Conservation (phyloP, 2,113 vertebrate species). For the Odontophorus gujanensis region DNA sequence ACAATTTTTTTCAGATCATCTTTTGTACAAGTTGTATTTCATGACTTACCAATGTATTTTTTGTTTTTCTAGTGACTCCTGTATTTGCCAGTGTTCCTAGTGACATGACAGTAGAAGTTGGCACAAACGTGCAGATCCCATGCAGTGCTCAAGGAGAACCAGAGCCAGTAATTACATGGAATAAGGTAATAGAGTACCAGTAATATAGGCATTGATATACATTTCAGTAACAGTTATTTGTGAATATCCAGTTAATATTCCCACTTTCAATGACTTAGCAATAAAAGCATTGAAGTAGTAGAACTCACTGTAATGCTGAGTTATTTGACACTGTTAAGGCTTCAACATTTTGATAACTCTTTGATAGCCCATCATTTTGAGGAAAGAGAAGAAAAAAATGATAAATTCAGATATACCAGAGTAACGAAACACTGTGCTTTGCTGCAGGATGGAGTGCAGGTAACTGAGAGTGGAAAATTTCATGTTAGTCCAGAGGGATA, state of each 20-base stretch:
- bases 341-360: not conserved
- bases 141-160: conserved; percentile 96
- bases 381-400: not conserved
- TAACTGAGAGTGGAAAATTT: conserved; percentile 98
- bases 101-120: conserved; percentile 94
- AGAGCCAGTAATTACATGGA: conserved; percentile 94
- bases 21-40: not conserved
- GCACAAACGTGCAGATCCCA: conserved; percentile 91
- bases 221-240: not conserved
- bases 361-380: not conserved
- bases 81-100: conserved; percentile 93
- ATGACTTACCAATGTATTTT: not conserved
- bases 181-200: conserved; percentile 86
- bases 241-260: not conserved
- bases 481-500: conserved; percentile 91
- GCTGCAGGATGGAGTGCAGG: conserved; percentile 92
- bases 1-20: accelerated
- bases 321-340: not conserved
- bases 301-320: not conserved
- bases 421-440: not conserved
- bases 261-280: not conserved
- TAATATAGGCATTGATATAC: not conserved
- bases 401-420: not conserved
- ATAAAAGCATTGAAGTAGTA: not conserved
- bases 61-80: conserved; percentile 87